phyloP scores from a whole-genome alignment of 2,888 invertebrate species.

The Lasioglossum marginatum region DNA sequence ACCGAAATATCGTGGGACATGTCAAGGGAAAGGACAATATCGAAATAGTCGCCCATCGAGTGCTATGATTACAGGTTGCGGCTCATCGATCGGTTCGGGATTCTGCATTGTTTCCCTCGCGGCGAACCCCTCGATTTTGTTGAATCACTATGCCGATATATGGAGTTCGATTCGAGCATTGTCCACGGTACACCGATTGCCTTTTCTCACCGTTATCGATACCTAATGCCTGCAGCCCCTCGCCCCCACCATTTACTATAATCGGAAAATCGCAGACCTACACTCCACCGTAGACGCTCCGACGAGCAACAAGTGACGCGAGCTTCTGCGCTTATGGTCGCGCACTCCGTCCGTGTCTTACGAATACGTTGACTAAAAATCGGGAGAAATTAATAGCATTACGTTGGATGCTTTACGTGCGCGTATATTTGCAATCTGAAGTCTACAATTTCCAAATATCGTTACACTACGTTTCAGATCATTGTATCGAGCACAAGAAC shows the following conservation, averaged over 20 bases:
- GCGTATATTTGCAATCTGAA: background rate
- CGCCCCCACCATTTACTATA: background rate
- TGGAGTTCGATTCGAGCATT: background rate
- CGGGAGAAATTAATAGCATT: too few relatives aligned
- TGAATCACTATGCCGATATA: background rate
- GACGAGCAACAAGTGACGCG: constrained; percentile 42
- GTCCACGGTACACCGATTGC: background rate
- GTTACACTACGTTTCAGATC: background rate
- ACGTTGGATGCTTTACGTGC: background rate
- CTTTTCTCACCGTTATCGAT: constrained; percentile 33
- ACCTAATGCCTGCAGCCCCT: constrained; percentile 18
- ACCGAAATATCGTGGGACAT: background rate
- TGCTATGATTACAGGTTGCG: background rate
- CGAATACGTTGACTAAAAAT: too few relatives aligned
- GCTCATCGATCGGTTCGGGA: background rate
- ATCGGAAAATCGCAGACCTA: background rate
- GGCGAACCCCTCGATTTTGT: background rate
- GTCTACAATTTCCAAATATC: background rate
- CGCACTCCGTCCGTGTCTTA: too few relatives aligned
- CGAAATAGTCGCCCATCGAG: background rate
- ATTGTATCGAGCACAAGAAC: constrained; percentile 9
- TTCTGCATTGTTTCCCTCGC: background rate
- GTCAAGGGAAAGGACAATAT: background rate
- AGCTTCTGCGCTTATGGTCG: background rate
- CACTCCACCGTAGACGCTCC: constrained; percentile 9